Percentiles rank a stretch among this genome's conserved stretches.
Conservation (phyloP, 2,888 invertebrate species). For the Acrobasis consociella region DNA sequence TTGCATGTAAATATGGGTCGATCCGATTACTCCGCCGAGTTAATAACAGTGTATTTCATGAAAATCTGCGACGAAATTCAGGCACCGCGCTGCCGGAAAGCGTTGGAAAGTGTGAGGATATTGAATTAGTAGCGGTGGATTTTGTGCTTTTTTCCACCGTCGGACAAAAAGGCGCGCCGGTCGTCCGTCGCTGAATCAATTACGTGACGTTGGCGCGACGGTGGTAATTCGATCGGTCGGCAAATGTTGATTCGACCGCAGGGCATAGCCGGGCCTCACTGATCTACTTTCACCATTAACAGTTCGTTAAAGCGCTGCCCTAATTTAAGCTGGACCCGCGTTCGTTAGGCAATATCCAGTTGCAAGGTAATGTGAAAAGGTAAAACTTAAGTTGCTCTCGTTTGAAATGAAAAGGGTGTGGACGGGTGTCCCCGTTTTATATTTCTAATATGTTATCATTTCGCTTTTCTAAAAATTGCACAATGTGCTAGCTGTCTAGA, state of each 20-base stretch:
- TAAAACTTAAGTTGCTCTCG: too few species aligned
- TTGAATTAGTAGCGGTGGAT: slow-evolving; percentile 73
- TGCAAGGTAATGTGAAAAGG: too few species aligned
- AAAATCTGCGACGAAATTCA: slow-evolving; percentile 36
- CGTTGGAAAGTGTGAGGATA: slow-evolving; percentile 54
- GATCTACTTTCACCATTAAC: slow-evolving; percentile 56
- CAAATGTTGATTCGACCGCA: slow-evolving; percentile 79
- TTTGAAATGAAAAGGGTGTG: too few species aligned
- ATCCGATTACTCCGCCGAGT: neutral
- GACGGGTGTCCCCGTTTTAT: too few species aligned
- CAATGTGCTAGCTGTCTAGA: too few species aligned
- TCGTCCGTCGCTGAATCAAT: slow-evolving; percentile 72
- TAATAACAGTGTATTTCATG: neutral
- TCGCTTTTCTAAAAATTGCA: too few species aligned
- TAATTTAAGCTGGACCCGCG: slow-evolving; percentile 37
- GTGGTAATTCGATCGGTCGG: slow-evolving; percentile 77
- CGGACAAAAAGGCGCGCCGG: slow-evolving; percentile 67
- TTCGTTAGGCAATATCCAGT: neutral
- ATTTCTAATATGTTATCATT: too few species aligned
- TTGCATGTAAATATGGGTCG: neutral
- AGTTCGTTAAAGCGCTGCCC: slow-evolving; percentile 43
- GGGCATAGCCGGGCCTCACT: slow-evolving; percentile 54
- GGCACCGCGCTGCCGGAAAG: slow-evolving; percentile 35
- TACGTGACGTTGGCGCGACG: slow-evolving; percentile 70
- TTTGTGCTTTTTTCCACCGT: slow-evolving; percentile 60